Conservation (phyloP, 2,797 vertebrate species). For the Hirundo rustica region DNA sequence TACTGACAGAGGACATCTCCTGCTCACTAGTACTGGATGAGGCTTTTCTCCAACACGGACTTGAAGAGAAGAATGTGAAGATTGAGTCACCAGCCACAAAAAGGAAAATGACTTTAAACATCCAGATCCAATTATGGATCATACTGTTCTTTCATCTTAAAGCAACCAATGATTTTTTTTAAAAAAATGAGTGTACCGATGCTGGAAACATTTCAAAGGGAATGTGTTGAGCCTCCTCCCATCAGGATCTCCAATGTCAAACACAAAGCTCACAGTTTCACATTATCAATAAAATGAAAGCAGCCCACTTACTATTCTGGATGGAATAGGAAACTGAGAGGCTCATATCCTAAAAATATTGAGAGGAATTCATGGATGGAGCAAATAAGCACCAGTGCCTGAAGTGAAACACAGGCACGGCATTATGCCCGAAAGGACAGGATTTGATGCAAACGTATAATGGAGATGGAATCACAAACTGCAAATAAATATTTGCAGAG, state of each 20-base stretch:
- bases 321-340: background rate
- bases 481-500: background rate
- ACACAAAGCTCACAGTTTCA: background rate
- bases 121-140: slow-evolving; percentile 64
- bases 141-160: slow-evolving; percentile 54
- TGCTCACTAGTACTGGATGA: background rate
- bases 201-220: slow-evolving; percentile 60
- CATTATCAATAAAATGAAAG: background rate
- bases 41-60: background rate
- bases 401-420: background rate
- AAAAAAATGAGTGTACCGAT: slow-evolving; percentile 12
- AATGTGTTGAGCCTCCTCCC: slow-evolving; percentile 22
- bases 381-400: background rate
- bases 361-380: background rate
- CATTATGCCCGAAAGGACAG: background rate
- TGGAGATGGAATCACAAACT: background rate
- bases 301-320: background rate
- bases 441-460: background rate
- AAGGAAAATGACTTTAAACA: slow-evolving; percentile 65
- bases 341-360: background rate
- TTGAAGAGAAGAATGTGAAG: slow-evolving; percentile 28
- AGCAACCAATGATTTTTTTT: slow-evolving; percentile 37
- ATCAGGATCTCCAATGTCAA: background rate
- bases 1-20: background rate
- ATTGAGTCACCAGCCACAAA: slow-evolving; percentile 61